These are phyloP conservation scores for Corbicula japonica DNA, from an alignment of 2,888 invertebrate species.

Conservation along the genomic window DNA sequence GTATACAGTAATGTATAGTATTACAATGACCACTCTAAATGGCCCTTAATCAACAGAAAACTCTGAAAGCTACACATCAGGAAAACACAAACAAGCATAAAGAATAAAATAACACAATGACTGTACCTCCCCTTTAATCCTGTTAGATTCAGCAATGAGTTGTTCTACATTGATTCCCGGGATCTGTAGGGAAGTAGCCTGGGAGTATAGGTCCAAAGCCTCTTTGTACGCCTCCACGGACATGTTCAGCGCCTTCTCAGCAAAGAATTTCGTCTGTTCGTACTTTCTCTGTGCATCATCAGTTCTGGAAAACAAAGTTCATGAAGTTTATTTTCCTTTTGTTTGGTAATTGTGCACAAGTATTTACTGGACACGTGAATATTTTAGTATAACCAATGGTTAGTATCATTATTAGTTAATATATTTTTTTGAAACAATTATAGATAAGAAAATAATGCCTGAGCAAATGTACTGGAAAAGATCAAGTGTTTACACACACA, in stretches of 20 bases:
- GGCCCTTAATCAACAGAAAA: background rate
- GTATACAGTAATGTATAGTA: no score
- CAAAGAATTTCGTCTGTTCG: slow-evolving; percentile 90
- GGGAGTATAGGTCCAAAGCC: slow-evolving; percentile 92
- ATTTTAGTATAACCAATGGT: no score
- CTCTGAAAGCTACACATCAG: slow-evolving; percentile 1
- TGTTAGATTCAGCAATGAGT: slow-evolving; percentile 90
- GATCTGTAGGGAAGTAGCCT: slow-evolving; percentile 92
- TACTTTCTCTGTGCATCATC: slow-evolving; percentile 91
- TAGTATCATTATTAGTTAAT: no score
- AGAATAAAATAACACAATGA: background rate
- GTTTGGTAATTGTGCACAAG: no score
- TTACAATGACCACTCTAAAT: no score
- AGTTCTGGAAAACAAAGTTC: slow-evolving; percentile 77
- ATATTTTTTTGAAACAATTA: no score
- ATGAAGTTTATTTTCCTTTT: no score
- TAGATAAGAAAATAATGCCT: no score
- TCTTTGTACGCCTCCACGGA: slow-evolving; percentile 93
- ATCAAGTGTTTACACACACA: no score
- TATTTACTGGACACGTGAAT: no score
- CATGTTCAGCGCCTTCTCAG: slow-evolving; percentile 91
- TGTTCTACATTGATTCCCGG: slow-evolving; percentile 92
- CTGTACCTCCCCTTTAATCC: slow-evolving; percentile 91
- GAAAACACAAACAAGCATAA: background rate
- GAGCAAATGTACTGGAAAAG: no score